Base-by-base conservation (phyloP, 2,888 invertebrate species). In the Nephrocerus scutellatus region DNA sequence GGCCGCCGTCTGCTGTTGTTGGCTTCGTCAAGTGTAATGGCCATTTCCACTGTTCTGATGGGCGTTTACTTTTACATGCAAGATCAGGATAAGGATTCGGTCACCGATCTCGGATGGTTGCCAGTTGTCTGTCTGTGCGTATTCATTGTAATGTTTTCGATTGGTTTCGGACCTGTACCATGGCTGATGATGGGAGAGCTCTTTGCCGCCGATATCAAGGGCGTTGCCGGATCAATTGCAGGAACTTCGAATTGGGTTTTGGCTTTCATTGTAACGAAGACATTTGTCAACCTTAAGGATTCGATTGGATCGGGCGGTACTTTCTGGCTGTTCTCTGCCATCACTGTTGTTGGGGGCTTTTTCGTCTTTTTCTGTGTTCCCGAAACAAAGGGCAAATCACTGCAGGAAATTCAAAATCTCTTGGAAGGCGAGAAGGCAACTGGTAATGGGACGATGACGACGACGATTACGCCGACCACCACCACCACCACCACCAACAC, bases 121-220 rank as follows among this genome's bases (percentile, higher is more conserved):
- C 87, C 89, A 1, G 64, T 90, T 3, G 51, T 77, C 2, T 76
- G 82, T 24, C 66, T 89, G 2, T 81, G 84, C 15, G 44, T 84
- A 5, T 90, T 85, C 61, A 80, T 88, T 8, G 64, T 84, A 8
- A 76, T 83, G 10, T 89, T 87, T 67, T 83, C 85, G 0, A 56
- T 88, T 12, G 89, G 89, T 29, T 82, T 82, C 52, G 90, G 89
- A 0, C 89, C 89, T 0, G 83, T 89, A 23, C 89, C 89, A 0
- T 63, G 62, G 62, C 76, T 88, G 72, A 80, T 63, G 29, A 71
- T 80, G 55, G 76, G 86, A 1, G 90, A 90, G 60, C 69, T 90
- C 13, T 82, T 90, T 60, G 73, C 84, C 21, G 72, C 80, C 4
- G 80, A 84, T 54, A 81, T 86, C 25, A 85, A 84, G 60, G 80